Evolutionary conservation across 2,888 invertebrate species (phyloP), one percentile per base, ranked within the genome.

Genomic region (Sceliomorpha sp.): DNA sequence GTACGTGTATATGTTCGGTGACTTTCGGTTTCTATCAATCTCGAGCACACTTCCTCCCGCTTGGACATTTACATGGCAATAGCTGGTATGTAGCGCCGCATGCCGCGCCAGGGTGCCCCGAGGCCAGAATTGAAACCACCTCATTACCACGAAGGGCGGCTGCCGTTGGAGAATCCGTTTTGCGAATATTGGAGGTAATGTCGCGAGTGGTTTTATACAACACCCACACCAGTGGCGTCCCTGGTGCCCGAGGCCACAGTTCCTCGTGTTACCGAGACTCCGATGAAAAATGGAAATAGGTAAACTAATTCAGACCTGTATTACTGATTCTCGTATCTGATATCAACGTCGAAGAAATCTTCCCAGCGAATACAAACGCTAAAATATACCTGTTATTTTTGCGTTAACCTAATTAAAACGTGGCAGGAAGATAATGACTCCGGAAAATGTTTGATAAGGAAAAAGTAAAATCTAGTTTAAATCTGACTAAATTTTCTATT

Each of bases 111-210:
- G 77, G 70, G 71, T 76, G 82, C 87, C 87, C 80, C 74, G 82
- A 79, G 88, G 88, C 82, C 80, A 77, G 87, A 87, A 88, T 87
- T 86, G 88, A 87, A 88, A 88, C 86, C 85, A 85, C 84, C 86
- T 88, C 88, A 86, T 88, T 88, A 87, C 84, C 75, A 69, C 62
- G 56, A 59, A 60, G 70, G 79, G 79, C 71, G 78, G 78, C 78
- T 75, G 78, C 78, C 78, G 62, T 71, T 68, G 79, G 80, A 84
- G 86, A 87, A 87, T 87, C 86, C 87, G 87, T 87, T 87, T 87
- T 87, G 86, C 82, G 84, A 86, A 86, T 86, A 87, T 87, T 84
- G 87, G 81, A 84, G 86, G 83, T 87, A 87, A 87, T 87, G 87
- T 87, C 85, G 83, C 87, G 82, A 84, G 85, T 76, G 85, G 79